Conservation (phyloP, 2,113 vertebrate species). For the Isurus oxyrinchus region DNA sequence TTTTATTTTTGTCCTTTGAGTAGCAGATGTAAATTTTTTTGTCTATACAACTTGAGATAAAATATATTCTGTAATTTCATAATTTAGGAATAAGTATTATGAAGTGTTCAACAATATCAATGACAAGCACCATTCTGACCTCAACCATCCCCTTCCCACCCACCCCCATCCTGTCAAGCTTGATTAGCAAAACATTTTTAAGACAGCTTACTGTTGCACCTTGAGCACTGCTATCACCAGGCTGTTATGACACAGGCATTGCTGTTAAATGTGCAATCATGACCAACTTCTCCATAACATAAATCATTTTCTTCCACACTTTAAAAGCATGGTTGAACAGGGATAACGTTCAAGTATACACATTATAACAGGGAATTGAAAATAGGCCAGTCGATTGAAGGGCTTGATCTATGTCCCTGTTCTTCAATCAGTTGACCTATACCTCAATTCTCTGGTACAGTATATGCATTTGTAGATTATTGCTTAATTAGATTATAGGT, state of each 20-base stretch:
- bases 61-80: background rate
- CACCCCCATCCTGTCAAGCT: background rate
- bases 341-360: background rate
- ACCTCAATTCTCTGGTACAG: background rate
- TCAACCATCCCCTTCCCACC: background rate
- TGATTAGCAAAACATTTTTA: background rate
- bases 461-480: background rate
- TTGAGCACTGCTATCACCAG: background rate
- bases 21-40: background rate
- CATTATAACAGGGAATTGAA: background rate
- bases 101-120: background rate
- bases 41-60: background rate
- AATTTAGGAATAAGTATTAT: background rate
- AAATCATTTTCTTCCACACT: conserved; percentile 10
- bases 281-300: background rate
- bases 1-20: background rate
- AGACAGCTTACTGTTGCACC: background rate
- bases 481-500: conserved; percentile 21
- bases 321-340: conserved; percentile 12
- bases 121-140: background rate
- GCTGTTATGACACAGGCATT: background rate
- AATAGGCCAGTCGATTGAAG: background rate
- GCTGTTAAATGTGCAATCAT: conserved; percentile 17
- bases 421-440: conserved; percentile 8
- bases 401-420: background rate